Evolutionary conservation across 2,797 vertebrate genomes (phyloP).

Genomic region (Falco rusticolus): DNA sequence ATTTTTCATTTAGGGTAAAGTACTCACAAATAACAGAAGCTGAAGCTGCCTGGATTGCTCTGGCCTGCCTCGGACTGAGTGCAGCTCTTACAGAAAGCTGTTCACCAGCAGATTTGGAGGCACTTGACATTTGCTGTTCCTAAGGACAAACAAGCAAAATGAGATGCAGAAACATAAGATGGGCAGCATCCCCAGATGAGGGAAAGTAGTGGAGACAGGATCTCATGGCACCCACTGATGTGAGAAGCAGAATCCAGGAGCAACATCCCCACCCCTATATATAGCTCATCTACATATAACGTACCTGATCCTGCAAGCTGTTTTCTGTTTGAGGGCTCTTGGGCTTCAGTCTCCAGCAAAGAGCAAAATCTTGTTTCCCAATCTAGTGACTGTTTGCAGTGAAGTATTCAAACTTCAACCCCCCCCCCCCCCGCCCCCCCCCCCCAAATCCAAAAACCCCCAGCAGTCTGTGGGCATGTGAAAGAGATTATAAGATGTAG

Average conservation of each 20-base stretch:
- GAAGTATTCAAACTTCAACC: not conserved
- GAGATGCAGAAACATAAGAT: not conserved
- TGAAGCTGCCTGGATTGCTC: not conserved
- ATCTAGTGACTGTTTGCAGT: not conserved
- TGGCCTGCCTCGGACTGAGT: not conserved
- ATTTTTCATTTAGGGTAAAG: not conserved
- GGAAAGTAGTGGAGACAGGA: not conserved
- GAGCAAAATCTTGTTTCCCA: not conserved
- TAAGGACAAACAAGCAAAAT: not conserved
- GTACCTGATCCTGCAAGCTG: not conserved
- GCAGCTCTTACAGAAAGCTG: not conserved
- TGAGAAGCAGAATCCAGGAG: not conserved
- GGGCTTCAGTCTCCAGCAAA: not conserved
- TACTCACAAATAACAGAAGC: not conserved
- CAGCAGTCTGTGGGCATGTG: not conserved
- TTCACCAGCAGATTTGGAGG: not conserved
- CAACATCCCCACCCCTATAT: not conserved
- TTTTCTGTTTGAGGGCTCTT: not conserved
- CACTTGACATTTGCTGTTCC: not conserved
- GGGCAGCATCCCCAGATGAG: not conserved
- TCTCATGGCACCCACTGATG: rapidly evolving
- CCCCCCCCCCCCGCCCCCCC: rapidly evolving
- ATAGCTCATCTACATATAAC: not conserved
- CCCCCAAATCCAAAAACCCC: rapidly evolving
- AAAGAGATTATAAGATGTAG: not conserved